phyloP scores from a whole-genome alignment of 1,140 invertebrate genomes.

The Anadara kagoshimensis region DNA sequence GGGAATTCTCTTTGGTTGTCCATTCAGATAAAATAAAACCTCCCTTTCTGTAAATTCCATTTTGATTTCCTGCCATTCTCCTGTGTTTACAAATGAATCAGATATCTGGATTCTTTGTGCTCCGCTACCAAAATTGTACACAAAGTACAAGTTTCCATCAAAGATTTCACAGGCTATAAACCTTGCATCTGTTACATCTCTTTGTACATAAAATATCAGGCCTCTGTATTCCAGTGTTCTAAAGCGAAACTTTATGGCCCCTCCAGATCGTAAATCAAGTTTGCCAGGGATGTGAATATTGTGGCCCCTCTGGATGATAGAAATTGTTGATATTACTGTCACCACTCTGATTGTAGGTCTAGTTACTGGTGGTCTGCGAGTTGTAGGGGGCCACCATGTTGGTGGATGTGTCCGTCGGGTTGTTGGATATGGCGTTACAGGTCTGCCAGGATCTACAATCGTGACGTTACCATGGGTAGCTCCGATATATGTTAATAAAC shows the following conservation, averaged over 20 bases:
- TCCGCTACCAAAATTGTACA: constrained; percentile 54
- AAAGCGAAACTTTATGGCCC: constrained; percentile 34
- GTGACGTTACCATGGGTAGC: too few species aligned
- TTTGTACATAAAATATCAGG: constrained; percentile 18
- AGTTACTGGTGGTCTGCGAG: background rate
- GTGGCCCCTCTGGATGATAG: constrained; percentile 3
- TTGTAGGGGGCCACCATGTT: background rate
- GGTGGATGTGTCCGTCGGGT: too few species aligned
- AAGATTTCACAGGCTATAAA: constrained; percentile 52
- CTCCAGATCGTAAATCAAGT: constrained; percentile 25
- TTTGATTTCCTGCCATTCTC: constrained; percentile 50
- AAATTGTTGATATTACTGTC: constrained; percentile 28
- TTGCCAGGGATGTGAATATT: constrained; percentile 12
- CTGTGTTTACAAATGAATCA: constrained; percentile 48
- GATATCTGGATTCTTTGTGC: constrained; percentile 41
- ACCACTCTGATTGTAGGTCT: background rate
- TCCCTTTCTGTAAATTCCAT: constrained; percentile 11
- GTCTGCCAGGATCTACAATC: too few species aligned
- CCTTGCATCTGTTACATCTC: background rate
- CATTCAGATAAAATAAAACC: constrained; percentile 24
- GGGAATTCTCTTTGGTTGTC: constrained; percentile 17
- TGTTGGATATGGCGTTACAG: too few species aligned
- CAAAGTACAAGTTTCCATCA: constrained; percentile 63
- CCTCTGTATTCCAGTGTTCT: constrained; percentile 26
- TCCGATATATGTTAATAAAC: too few species aligned